phyloP scores from a whole-genome alignment of 37 sponge, comb jelly and placozoan species.

The Tethya wilhelma region DNA sequence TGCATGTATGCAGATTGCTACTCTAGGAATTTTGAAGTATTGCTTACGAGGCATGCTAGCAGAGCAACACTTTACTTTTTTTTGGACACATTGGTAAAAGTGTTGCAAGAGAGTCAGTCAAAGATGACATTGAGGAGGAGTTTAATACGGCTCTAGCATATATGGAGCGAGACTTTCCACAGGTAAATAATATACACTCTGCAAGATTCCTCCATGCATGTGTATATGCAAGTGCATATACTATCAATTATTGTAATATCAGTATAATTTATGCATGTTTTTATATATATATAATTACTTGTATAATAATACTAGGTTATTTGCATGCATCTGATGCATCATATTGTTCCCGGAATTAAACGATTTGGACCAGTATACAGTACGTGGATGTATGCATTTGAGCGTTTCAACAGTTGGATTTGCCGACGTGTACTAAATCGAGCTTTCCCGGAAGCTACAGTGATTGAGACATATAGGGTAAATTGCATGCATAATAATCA shows the following conservation, averaged over 20 bases:
- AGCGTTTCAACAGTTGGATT: constrained; percentile 25
- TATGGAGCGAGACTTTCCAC: constrained; percentile 35
- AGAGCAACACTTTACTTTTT: constrained; percentile 8
- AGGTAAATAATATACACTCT: too few relatives aligned
- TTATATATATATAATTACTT: neutral
- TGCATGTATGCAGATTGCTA: neutral
- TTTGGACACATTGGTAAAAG: neutral
- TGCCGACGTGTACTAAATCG: constrained; percentile 16
- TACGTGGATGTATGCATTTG: constrained; percentile 35
- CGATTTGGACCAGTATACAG: constrained; percentile 29
- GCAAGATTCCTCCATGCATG: too few relatives aligned
- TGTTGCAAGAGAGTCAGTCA: constrained; percentile 2
- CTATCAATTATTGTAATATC: too few relatives aligned
- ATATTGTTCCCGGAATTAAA: constrained; percentile 16
- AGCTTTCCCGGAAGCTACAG: constrained; percentile 17
- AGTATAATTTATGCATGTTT: too few relatives aligned
- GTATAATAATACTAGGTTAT: constrained; percentile 5
- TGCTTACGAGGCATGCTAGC: constrained; percentile 27
- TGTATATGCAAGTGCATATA: too few relatives aligned
- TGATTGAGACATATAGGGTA: constrained; percentile 35
- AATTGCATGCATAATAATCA: too few relatives aligned
- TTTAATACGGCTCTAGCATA: constrained; percentile 20
- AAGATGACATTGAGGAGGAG: neutral
- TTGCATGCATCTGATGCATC: constrained; percentile 19
- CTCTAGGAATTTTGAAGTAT: constrained; percentile 16